Evolutionary conservation across 2,113 vertebrate genomes (phyloP).

Genomic region (Cephalopterus ornatus): DNA sequence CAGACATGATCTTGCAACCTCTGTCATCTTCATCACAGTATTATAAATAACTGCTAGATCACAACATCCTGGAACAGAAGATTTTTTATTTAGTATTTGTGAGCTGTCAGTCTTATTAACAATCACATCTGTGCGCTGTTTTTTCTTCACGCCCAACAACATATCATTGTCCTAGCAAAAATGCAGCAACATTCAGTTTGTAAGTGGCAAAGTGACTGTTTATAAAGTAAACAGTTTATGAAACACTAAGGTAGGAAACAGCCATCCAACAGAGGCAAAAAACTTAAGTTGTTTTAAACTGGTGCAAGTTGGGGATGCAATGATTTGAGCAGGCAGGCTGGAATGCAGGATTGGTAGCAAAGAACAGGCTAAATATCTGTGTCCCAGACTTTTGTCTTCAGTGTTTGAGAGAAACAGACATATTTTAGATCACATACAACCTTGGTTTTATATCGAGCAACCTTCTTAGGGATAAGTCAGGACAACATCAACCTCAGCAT

Average conservation of each 20-base stretch:
- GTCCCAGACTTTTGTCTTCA: background rate
- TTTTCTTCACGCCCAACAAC: background rate
- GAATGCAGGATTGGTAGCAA: background rate
- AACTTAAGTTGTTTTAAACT: background rate
- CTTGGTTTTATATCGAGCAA: background rate
- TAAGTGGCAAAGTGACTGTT: background rate
- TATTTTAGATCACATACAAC: background rate
- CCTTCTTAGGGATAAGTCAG: background rate
- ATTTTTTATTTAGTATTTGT: background rate
- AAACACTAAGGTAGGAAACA: background rate
- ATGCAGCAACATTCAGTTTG: background rate
- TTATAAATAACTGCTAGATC: background rate
- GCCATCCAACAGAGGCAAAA: background rate
- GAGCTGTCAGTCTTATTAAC: constrained; percentile 8
- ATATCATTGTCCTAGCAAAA: background rate
- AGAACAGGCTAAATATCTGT: background rate
- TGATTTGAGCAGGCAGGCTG: background rate
- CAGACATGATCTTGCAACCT: background rate
- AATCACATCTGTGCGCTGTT: rapidly evolving
- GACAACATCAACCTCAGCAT: background rate
- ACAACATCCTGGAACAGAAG: background rate
- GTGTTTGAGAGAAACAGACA: background rate
- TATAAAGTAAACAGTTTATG: background rate
- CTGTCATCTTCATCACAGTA: background rate
- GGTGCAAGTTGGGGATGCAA: background rate